These are phyloP conservation scores for Eupithecia exiguata DNA, from an alignment of 2,888 invertebrate genomes.

Conservation along the genomic window DNA sequence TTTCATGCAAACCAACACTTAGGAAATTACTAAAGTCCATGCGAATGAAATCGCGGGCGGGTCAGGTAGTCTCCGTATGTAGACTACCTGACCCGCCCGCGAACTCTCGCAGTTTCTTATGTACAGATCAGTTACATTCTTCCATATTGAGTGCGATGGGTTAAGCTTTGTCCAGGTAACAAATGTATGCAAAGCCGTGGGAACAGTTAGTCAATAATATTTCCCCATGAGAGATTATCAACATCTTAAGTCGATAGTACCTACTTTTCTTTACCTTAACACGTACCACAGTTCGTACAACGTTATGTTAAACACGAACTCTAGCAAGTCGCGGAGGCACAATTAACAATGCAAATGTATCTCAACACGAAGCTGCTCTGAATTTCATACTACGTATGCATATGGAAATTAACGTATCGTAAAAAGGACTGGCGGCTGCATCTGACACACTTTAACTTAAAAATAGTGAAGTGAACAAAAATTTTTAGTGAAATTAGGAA, in stretches of 20 bases:
- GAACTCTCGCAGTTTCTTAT: no score
- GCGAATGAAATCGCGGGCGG: no score
- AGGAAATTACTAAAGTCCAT: no score
- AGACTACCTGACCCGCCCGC: no score
- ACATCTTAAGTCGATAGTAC: conserved; percentile 1
- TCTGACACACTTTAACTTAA: no score
- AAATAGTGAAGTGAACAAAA: no score
- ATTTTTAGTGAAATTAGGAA: no score
- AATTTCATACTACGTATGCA: conserved; percentile 77
- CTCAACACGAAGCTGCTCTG: conserved; percentile 69
- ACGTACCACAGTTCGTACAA: conserved; percentile 16
- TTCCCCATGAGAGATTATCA: neutral
- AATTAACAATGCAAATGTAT: conserved; percentile 82
- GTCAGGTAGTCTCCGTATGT: no score
- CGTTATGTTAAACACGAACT: conserved; percentile 44
- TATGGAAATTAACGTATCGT: conserved; percentile 74
- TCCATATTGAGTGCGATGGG: no score
- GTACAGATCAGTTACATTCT: no score
- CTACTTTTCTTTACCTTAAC: neutral
- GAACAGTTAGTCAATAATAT: neutral
- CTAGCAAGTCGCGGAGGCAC: conserved; percentile 55
- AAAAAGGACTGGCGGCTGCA: conserved; percentile 56
- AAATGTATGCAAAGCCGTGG: neutral
- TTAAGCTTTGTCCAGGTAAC: neutral
- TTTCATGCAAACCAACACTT: no score